Evolutionary conservation across 2,888 invertebrate genomes (phyloP).

Genomic region (Apodemia hepburni): DNA sequence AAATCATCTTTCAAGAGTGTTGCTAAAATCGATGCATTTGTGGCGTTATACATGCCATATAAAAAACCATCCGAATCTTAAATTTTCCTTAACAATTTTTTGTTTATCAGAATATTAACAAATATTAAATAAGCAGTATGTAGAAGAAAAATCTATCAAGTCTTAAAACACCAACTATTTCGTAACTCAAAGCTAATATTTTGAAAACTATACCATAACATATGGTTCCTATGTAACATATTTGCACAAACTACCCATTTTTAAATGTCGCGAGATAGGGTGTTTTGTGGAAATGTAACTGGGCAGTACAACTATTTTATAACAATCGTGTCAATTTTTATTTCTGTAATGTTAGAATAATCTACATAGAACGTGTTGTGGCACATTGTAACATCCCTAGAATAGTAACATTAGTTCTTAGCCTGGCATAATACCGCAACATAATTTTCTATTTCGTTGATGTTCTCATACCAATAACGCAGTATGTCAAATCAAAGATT

Average conservation of each 20-base stretch:
- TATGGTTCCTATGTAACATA: constrained; percentile 19
- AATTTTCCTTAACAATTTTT: neutral
- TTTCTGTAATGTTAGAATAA: constrained; percentile 10
- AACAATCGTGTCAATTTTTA: constrained; percentile 16
- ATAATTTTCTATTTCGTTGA: neutral
- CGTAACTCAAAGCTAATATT: neutral
- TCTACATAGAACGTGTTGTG: constrained; percentile 12
- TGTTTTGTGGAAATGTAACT: constrained; percentile 12
- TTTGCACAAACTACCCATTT: constrained; percentile 21
- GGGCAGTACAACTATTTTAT: neutral
- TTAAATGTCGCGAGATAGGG: constrained; percentile 5
- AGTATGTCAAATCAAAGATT: neutral
- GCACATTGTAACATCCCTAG: neutral
- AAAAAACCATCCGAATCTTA: no score
- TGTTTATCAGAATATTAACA: neutral
- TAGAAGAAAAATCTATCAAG: neutral
- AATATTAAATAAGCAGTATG: neutral
- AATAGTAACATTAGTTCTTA: constrained; percentile 1
- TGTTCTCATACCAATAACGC: neutral
- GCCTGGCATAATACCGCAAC: neutral
- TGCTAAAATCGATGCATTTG: no score
- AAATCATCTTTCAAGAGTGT: no score
- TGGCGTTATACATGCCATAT: no score
- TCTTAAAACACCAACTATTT: constrained; percentile 6
- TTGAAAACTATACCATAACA: constrained; percentile 13